These are phyloP conservation scores for Lasioglossum calceatum DNA, from an alignment of 2,888 invertebrate genomes.

Conservation along the genomic window DNA sequence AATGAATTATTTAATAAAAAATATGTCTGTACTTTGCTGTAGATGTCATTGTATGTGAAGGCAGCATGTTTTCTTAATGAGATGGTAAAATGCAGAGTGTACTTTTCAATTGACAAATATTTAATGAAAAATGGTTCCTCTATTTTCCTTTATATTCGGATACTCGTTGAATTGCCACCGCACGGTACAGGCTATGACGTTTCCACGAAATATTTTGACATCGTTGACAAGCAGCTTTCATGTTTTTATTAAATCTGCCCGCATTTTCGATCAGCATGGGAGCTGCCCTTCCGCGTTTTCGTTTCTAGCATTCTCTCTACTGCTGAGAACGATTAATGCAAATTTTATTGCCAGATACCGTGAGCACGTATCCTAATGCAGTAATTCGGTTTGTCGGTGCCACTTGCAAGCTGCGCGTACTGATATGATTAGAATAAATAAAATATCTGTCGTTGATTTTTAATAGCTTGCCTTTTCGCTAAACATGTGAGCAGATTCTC, in stretches of 20 bases:
- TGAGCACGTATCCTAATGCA: constrained; percentile 68
- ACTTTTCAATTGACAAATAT: background rate
- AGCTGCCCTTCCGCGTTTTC: constrained; percentile 24
- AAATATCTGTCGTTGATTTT: constrained; percentile 63
- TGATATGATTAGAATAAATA: constrained; percentile 75
- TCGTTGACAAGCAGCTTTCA: constrained; percentile 4
- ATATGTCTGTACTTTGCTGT: background rate
- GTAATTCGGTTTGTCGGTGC: constrained; percentile 71
- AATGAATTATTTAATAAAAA: background rate
- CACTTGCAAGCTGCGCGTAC: constrained; percentile 69
- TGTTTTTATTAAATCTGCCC: background rate
- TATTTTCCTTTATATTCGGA: background rate
- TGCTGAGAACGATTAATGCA: constrained; percentile 71
- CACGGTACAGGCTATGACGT: background rate
- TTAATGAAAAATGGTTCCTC: background rate
- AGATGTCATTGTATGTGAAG: background rate
- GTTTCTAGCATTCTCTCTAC: constrained; percentile 42
- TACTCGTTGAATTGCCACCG: background rate
- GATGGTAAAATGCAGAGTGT: background rate
- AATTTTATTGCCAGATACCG: constrained; percentile 70
- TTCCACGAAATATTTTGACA: constrained; percentile 4
- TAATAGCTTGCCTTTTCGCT: constrained; percentile 21
- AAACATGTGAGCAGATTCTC: background rate
- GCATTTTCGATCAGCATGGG: background rate
- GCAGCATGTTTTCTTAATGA: background rate